A percentile compares a stretch with the other conserved stretches of the same genome.
Evolutionary conservation across 2,888 invertebrate species (phyloP).

Genomic region (Archips crataeganus): DNA sequence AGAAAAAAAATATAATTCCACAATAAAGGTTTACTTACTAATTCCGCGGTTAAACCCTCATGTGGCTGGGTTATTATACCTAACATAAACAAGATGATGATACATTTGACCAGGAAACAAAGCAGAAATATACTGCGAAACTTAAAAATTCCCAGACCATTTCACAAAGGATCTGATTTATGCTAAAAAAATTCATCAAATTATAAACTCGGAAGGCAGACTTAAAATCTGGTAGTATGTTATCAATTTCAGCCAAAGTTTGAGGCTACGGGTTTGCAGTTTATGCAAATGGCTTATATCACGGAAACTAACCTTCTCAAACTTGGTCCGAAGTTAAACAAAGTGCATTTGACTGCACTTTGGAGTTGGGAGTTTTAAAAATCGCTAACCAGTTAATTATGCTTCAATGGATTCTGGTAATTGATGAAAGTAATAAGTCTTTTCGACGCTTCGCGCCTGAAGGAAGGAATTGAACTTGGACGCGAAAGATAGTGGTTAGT

Average conservation of each 20-base stretch:
- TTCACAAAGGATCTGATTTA: slow-evolving; percentile 16
- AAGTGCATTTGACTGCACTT: slow-evolving; percentile 34
- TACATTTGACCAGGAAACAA: neutral
- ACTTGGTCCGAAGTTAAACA: slow-evolving; percentile 26
- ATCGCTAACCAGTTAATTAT: slow-evolving; percentile 19
- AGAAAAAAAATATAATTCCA: too few species aligned
- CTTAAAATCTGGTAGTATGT: slow-evolving; percentile 39
- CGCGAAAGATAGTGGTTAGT: too few species aligned
- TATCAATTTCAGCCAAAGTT: slow-evolving; percentile 41
- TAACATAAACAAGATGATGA: neutral
- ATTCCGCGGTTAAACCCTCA: too few species aligned
- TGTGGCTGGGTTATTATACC: too few species aligned
- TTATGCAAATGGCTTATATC: slow-evolving; percentile 35
- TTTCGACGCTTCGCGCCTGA: neutral
- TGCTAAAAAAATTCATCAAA: slow-evolving; percentile 35
- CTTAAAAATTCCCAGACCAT: neutral
- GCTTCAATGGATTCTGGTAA: neutral
- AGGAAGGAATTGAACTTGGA: too few species aligned
- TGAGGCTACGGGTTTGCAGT: slow-evolving; percentile 7
- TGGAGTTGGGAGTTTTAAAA: slow-evolving; percentile 24
- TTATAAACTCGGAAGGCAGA: slow-evolving; percentile 36
- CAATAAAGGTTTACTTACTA: too few species aligned
- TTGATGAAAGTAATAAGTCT: slow-evolving; percentile 3
- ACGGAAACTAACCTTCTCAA: slow-evolving; percentile 8
- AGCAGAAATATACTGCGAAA: neutral